Evolutionary conservation across 2,888 invertebrate genomes (phyloP), one percentile per base, ranked within the genome.

Genomic region (Orthosia gothica): DNA sequence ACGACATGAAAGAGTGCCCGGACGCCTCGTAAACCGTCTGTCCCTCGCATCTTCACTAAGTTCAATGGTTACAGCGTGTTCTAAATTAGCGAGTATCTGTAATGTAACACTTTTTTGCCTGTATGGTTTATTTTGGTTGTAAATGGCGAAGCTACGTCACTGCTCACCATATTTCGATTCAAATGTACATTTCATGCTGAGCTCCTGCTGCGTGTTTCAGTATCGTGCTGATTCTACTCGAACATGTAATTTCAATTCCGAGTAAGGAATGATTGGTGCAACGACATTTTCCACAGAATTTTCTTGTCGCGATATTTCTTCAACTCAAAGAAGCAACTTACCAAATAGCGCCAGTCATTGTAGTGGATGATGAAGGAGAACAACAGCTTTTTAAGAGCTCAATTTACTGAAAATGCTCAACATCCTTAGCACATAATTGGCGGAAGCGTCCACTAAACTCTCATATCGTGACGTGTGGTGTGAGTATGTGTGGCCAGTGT

Each of bases 151-250:
- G 57, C 72, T 62, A 74, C 76, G 72, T 87, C 75, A 81, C 64
- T 74, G 62, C 61, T 79, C 49, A 62, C 81, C 84, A 70, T 86
- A 77, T 47, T 81, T 77, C n/a, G 66, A 80, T 81, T 76, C 70
- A 77, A 80, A 87, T 86, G 70, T 66, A 62, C 68, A 74, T 72
- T 65, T 69, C 68, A 40, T 16, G 61, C 65, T 73, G 58, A 58
- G 59, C 45, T 55, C 59, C 70, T 74, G 82, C 65, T 66, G 76
- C 57, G 61, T 65, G 65, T 74, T 70, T 74, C 66, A 74, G 57
- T 75, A 13, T 62, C 54, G 59, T 12, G 47, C 52, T 65, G 40
- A 57, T 49, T 74, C 45, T 49, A 15, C 20, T 74, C 54, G 16
- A 65, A 23, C 50, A 58, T 57, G 57, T 49, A 23, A 11, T 58